Percentiles rank a stretch among this genome's conserved stretches.
Evolutionary conservation across 2,113 vertebrate species (phyloP).

Genomic region (Proteles cristata): DNA sequence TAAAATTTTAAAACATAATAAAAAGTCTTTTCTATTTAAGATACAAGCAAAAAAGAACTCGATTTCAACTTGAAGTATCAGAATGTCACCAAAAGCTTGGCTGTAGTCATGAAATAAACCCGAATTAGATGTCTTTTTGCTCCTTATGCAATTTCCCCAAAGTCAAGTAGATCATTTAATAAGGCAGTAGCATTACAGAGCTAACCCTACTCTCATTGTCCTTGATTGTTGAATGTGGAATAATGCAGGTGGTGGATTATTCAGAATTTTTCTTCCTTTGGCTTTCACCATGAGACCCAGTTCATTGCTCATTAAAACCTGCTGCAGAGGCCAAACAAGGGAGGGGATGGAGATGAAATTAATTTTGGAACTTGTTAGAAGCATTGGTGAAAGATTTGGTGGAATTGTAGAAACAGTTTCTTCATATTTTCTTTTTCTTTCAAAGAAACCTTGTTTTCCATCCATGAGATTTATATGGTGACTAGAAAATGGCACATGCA

Average conservation of each 20-base stretch:
- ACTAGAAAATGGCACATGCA: slow-evolving; percentile 56
- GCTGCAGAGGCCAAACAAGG: slow-evolving; percentile 36
- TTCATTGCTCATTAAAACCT: slow-evolving; percentile 65
- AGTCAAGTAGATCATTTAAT: not conserved
- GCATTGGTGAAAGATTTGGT: slow-evolving; percentile 77
- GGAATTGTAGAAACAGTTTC: slow-evolving; percentile 63
- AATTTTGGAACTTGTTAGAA: slow-evolving; percentile 78
- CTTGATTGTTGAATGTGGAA: not conserved
- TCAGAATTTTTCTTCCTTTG: slow-evolving; percentile 29
- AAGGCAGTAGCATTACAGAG: not conserved
- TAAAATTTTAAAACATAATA: not conserved
- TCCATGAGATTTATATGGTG: slow-evolving; percentile 77
- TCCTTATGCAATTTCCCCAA: not conserved
- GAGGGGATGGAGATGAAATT: slow-evolving; percentile 57
- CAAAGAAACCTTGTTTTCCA: slow-evolving; percentile 74
- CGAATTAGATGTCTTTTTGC: not conserved
- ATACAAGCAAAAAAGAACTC: not conserved
- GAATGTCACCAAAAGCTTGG: not conserved
- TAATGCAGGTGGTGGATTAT: not conserved
- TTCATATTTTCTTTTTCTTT: slow-evolving; percentile 70
- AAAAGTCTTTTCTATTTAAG: not conserved
- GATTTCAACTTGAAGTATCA: not conserved
- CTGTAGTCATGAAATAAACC: not conserved
- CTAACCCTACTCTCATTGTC: not conserved
- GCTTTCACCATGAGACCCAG: slow-evolving; percentile 36